These are phyloP conservation scores for Macaca mulatta DNA, from an alignment of 2,113 vertebrate species.

Conservation along the genomic window DNA sequence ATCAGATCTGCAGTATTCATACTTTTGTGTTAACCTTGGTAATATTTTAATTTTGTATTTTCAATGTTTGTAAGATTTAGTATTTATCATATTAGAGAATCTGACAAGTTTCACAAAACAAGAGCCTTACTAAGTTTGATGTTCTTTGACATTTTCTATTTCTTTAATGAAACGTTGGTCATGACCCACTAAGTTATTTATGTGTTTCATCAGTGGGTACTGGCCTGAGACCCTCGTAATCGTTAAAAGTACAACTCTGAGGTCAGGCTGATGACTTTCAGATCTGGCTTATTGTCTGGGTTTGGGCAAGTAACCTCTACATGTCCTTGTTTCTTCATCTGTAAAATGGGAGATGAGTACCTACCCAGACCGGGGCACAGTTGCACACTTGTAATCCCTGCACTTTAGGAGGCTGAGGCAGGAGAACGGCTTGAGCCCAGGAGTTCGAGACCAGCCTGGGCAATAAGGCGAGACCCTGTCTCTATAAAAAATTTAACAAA, in stretches of 20 bases:
- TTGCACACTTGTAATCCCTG: no score
- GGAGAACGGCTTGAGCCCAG: no score
- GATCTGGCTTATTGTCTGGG: background rate
- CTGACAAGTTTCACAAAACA: constrained; percentile 4
- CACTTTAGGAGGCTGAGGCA: no score
- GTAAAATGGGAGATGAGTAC: background rate
- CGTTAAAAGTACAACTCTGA: background rate
- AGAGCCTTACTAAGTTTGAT: background rate
- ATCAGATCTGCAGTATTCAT: background rate
- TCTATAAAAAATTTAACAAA: no score
- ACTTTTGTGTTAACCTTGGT: background rate
- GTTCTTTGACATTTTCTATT: background rate
- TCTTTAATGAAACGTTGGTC: constrained; percentile 7
- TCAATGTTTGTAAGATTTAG: constrained; percentile 11
- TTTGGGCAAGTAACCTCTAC: background rate
- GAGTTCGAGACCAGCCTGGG: no score
- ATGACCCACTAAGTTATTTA: background rate
- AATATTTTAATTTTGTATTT: background rate
- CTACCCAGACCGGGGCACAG: no score
- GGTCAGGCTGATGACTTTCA: constrained; percentile 14
- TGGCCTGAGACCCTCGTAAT: background rate
- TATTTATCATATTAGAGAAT: background rate
- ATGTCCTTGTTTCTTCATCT: background rate
- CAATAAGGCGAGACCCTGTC: no score
- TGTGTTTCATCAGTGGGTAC: background rate